Evolutionary conservation across 2,888 invertebrate genomes (phyloP).

Genomic region (Mellilla xanthometata): DNA sequence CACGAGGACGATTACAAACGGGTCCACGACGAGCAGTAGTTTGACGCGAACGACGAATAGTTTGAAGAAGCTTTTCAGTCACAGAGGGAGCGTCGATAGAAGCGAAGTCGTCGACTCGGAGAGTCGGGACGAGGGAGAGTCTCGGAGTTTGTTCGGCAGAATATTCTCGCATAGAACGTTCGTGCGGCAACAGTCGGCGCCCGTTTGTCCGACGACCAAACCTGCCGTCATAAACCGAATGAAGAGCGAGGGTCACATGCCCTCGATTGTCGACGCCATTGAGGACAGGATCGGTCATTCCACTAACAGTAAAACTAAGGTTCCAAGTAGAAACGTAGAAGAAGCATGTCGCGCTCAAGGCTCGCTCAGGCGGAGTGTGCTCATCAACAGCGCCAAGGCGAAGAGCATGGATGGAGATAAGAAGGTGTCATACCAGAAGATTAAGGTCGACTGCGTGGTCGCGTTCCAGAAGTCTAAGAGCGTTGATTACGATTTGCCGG

Average conservation of each 20-base stretch:
- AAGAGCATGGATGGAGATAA: constrained; percentile 67
- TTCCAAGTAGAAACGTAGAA: constrained; percentile 36
- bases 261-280: constrained; percentile 47
- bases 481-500: constrained; percentile 68
- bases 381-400: constrained; percentile 72
- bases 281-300: constrained; percentile 64
- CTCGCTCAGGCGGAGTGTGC: constrained; percentile 76
- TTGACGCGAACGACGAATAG: constrained; percentile 84
- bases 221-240: constrained; percentile 61
- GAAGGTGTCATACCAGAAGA: constrained; percentile 63
- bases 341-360: constrained; percentile 32
- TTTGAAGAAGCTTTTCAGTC: constrained; percentile 74
- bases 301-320: constrained; percentile 42
- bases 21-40: constrained; percentile 83
- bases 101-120: constrained; percentile 58
- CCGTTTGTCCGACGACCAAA: constrained; percentile 57
- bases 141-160: constrained; percentile 54
- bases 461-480: constrained; percentile 68
- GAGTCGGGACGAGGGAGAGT: constrained; percentile 51
- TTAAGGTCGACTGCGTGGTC: constrained; percentile 70
- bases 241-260: constrained; percentile 67
- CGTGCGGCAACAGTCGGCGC: constrained; percentile 70
- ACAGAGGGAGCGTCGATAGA: constrained; percentile 69
- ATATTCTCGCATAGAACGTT: constrained; percentile 63
- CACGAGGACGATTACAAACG: constrained; percentile 82